Base-by-base conservation (phyloP, 2,888 invertebrate genomes). In the Operophtera brumata region DNA sequence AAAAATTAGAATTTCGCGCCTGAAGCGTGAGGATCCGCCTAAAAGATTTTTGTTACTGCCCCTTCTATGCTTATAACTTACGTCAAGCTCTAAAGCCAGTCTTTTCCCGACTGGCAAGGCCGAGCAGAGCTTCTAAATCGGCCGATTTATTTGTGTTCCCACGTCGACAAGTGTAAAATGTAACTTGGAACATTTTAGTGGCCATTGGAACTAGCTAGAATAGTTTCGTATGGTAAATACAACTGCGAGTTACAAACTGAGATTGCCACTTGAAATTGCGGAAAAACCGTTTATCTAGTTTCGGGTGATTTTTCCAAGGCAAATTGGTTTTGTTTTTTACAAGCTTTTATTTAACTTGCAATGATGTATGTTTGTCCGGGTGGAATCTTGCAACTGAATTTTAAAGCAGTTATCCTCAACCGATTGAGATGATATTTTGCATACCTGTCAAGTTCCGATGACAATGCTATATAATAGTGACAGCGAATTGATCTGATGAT, bases 121-220 rank as follows among this genome's bases (percentile, higher is more conserved):
- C 64, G 65, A 66, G 67, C 62, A 65, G 70, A 71, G 70, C 71
- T 67, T 70, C 70, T 74, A 77, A 80, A 82, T 77, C 75, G 72
- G 60, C 73, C 78, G 77, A 80, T 82, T 82, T 80, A 82, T 81
- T 76, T 76, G 75, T 74, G 70, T 71, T 70, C 64, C 45, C 65
- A 63, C 66, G 72, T 67, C 72, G 72, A 73, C 74, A 70, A 75
- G 75, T 77, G 77, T 76, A 69, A 78, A 75, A 76, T 77, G 77
- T 73, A 73, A 74, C 72, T 77, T 67, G 61, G 69, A 77, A 77
- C 78, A 71, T 72, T 79, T 78, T 73, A 80, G 75, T 77, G 77
- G 70, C 72, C 71, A 67, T 66, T 67, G 75, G 69, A 73, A 66
- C 67, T 71, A 62, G 69, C 73, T 74, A 71, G 73, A 75, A 72